Conservation (phyloP, 2,797 vertebrate genomes). For the Harpagifer antarcticus region DNA sequence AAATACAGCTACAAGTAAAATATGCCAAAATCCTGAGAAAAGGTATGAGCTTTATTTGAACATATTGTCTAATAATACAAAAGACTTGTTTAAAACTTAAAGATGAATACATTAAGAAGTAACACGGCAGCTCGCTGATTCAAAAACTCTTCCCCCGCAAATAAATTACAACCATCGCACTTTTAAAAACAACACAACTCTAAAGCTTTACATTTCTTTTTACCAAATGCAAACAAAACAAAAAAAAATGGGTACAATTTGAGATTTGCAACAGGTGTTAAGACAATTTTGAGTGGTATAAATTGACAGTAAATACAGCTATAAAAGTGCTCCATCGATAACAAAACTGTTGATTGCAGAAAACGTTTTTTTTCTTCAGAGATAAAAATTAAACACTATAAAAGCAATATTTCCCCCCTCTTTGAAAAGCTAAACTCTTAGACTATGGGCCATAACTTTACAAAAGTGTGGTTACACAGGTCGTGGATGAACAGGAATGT, state of each 20-base stretch:
- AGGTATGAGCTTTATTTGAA: constrained; percentile 42
- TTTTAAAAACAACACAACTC: constrained; percentile 73
- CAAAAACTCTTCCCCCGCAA: constrained; percentile 57
- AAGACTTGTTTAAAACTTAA: constrained; percentile 47
- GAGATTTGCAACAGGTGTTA: constrained; percentile 64
- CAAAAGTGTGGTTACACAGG: constrained; percentile 79
- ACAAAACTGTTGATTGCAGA: constrained; percentile 53
- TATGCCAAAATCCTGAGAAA: constrained; percentile 72
- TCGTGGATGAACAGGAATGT: constrained; percentile 83
- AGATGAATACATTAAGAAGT: constrained; percentile 55
- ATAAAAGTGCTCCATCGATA: constrained; percentile 71
- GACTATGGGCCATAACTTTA: constrained; percentile 72
- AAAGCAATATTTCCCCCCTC: constrained; percentile 39
- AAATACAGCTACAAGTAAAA: constrained; percentile 71
- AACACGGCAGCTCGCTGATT: constrained; percentile 52
- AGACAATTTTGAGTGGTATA: constrained; percentile 65
- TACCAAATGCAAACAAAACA: constrained; percentile 60
- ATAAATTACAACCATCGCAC: constrained; percentile 80
- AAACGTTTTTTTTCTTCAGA: constrained; percentile 30
- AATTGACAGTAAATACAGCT: constrained; percentile 68
- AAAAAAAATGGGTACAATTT: constrained; percentile 58
- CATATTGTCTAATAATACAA: constrained; percentile 56
- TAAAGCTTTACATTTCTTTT: constrained; percentile 72
- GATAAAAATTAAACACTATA: constrained; percentile 46
- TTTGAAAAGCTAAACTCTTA: constrained; percentile 50